Base-by-base conservation (phyloP, 2,888 invertebrate species). In the Lithophane socia region DNA sequence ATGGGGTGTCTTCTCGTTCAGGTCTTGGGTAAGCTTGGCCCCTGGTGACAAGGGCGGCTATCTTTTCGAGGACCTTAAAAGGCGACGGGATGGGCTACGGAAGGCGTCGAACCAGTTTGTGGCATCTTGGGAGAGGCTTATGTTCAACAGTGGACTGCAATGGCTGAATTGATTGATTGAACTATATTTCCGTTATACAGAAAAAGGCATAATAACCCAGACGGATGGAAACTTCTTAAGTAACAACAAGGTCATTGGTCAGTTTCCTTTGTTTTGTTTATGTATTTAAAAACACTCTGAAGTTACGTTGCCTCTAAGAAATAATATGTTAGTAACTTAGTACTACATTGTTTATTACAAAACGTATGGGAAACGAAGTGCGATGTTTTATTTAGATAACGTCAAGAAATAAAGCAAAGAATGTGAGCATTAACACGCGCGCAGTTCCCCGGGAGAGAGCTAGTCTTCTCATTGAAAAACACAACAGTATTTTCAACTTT, bases 381-480 rank as follows among this genome's bases (percentile, higher is more conserved):
- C 80, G 87, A 87, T 88, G 77, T 58, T 75, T 77, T 74, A 85
- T 88, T 85, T 87, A 79, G 86, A 87, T 88, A 82, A 87, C 73
- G 37, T 69, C 69, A 73, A 84, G 77, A 80, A 77, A 66, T 77
- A 72, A 71, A 84, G 60, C 75, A 70, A 81, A 81, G 76, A 87
- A 83, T 85, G 82, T 73, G 67, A 75, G 73, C 69, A 75, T 68
- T 61, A 81, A 73, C 70, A 78, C 86, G 73, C 73, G 71, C 64
- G 52, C 47, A 79, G 58, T 68, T 73, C 81, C 73, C 65, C 67
- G 61, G 65, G 61, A 77, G 78, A 82, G 85, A 79, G 78, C 73
- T 63, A 58, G 76, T 72, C 60, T 37, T 29, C 24, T 66, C 18
- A 58, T 1, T 49, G 2, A 0, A 56, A 2, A 47, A n/a, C 12